phyloP scores from a whole-genome alignment of 2,888 invertebrate species.

The Steinernema scapterisci region DNA sequence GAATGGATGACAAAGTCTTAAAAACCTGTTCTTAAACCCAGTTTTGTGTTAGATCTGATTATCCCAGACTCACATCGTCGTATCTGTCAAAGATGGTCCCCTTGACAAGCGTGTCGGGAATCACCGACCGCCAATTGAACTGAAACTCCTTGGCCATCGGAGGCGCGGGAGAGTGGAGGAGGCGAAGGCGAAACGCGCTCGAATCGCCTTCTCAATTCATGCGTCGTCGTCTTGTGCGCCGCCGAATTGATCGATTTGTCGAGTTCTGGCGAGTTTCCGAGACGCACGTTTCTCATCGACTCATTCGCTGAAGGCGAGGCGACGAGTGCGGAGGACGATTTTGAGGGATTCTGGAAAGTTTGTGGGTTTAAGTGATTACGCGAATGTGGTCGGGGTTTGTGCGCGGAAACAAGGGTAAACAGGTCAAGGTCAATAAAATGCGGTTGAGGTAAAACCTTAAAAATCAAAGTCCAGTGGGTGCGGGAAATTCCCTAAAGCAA shows the following conservation, averaged over 20 bases:
- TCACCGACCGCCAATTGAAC: constrained; percentile 95
- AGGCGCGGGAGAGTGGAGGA: constrained; percentile 1
- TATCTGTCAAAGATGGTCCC: constrained; percentile 94
- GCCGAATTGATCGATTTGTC: constrained; percentile 25
- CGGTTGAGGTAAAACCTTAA: too few relatives aligned
- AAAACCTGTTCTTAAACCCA: too few relatives aligned
- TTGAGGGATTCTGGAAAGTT: neutral
- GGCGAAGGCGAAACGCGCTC: constrained; percentile 17
- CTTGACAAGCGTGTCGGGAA: constrained; percentile 82
- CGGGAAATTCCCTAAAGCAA: too few relatives aligned
- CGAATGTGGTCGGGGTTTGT: neutral
- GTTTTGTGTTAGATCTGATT: too few relatives aligned
- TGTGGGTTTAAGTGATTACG: neutral
- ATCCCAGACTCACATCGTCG: constrained; percentile 77
- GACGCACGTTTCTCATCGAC: constrained; percentile 26
- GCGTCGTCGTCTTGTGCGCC: constrained; percentile 29
- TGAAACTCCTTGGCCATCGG: constrained; percentile 96
- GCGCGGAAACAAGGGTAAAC: neutral
- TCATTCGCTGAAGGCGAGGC: neutral
- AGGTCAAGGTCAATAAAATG: too few relatives aligned
- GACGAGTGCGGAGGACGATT: neutral
- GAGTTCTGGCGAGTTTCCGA: neutral
- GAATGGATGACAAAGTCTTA: constrained; percentile 33
- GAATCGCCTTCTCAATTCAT: constrained; percentile 32
- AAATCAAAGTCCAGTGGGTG: too few relatives aligned